Base-by-base conservation (phyloP, 2,113 vertebrate species). In the Mesoclemmys tuberculata region DNA sequence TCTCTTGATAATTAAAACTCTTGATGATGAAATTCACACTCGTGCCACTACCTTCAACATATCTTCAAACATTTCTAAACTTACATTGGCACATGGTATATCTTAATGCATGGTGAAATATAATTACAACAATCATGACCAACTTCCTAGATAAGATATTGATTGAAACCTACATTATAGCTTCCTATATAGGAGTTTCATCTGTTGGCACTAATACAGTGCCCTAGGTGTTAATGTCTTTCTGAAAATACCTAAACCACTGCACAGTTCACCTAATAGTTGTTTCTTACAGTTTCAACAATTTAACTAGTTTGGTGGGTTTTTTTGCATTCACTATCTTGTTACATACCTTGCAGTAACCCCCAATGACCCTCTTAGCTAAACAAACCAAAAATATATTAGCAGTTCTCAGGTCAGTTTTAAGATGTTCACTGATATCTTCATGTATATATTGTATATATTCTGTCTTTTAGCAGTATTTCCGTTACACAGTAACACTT, bases 71-170 rank as follows among this genome's bases (percentile, higher is more conserved):
- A 2, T 41, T 2, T 14, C 14, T 27, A 35, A 80, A 61, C 16
- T 31, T 52, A 10, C 18, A 29, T 44, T 84, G 56, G 24, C 8
- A 16, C 61, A 64, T 10, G 26, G 55, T 27, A 27, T 56, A 6
- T 56, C 26, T 27, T 64, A 14, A 64, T 68, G 8, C 64, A 68
- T 68, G 35, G 19, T 64, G 31, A 71, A 51, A 68, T 26, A n/a
- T 18, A 44, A 22, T 74, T 74, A 10, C 48, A 71, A n/a, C n/a
- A 71, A 8, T 29, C 48, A 10, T 11, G 46, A 51, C 64, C 14
- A 3, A 29, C 9, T 11, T 38, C 77, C 13, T 4, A 22, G 0
- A 0, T 12, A 29, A 0, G 5, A 11, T 12, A 41, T 49, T 5
- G 21, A 27, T 55, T 26, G 16, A 12, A 55, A 71, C 26, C 6